Evolutionary conservation across 2,797 vertebrate genomes (phyloP).

Genomic region (Gephyroberyx darwinii): DNA sequence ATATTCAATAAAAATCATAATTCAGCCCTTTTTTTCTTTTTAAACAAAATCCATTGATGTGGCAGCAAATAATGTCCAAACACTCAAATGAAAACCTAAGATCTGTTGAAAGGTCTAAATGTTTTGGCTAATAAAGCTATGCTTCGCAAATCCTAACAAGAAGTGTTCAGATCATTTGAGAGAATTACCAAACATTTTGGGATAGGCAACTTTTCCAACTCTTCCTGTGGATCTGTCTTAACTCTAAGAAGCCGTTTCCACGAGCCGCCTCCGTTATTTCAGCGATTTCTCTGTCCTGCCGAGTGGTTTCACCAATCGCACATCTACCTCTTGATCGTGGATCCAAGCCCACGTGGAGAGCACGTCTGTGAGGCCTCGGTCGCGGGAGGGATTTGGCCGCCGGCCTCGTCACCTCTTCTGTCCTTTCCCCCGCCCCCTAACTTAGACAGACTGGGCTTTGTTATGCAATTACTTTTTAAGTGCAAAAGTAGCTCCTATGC

Average conservation of each 20-base stretch:
- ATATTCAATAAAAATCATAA: slow-evolving; percentile 46
- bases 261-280: slow-evolving; percentile 13
- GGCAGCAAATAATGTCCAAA: slow-evolving; percentile 46
- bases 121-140: slow-evolving; percentile 45
- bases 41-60: slow-evolving; percentile 29
- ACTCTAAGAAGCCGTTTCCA: slow-evolving; percentile 32
- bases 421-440: slow-evolving; percentile 27
- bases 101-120: slow-evolving; percentile 43
- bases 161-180: slow-evolving; percentile 17
- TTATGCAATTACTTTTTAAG: slow-evolving; percentile 77
- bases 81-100: slow-evolving; percentile 34
- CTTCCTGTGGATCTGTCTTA: slow-evolving; percentile 11
- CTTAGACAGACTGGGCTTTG: slow-evolving; percentile 67
- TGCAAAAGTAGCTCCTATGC: slow-evolving; percentile 85
- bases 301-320: slow-evolving; percentile 40
- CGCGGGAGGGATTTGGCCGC: slow-evolving; percentile 17
- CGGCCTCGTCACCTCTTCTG: not conserved
- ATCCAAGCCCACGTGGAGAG: slow-evolving; percentile 48
- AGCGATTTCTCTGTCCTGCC: slow-evolving; percentile 28
- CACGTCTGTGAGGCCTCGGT: slow-evolving; percentile 49
- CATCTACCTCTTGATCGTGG: slow-evolving; percentile 5
- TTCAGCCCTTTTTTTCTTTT: slow-evolving; percentile 49
- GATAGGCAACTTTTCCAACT: slow-evolving; percentile 10
- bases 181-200: slow-evolving; percentile 27
- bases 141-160: slow-evolving; percentile 34